These are phyloP conservation scores for Pelvicachromis taeniatus DNA, from an alignment of 2,113 vertebrate species.

Conservation along the genomic window DNA sequence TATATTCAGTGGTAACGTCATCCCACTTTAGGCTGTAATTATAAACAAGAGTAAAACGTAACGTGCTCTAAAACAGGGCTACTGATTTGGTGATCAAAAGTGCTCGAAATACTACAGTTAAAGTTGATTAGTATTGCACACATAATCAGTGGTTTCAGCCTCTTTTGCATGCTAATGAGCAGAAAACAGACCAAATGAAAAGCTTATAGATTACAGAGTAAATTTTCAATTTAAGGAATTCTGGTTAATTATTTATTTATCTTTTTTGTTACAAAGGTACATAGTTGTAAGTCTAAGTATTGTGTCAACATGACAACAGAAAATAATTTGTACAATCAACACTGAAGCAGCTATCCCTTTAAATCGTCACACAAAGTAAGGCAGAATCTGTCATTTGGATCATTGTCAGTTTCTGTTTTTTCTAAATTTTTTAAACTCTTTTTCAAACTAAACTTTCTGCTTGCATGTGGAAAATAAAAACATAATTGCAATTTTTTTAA, in stretches of 20 bases:
- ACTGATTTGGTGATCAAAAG: neutral
- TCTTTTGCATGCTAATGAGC: neutral
- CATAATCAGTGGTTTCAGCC: neutral
- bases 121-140: neutral
- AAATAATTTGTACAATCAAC: neutral
- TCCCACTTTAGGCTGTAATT: neutral
- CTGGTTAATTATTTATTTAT: neutral
- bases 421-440: neutral
- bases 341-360: slow-evolving; percentile 44
- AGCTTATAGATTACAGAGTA: neutral
- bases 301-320: neutral
- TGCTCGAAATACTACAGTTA: neutral
- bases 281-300: neutral
- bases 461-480: slow-evolving; percentile 17
- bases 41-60: neutral
- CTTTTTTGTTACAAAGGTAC: neutral
- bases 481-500: neutral
- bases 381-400: neutral
- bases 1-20: neutral
- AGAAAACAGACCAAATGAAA: neutral
- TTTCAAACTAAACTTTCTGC: slow-evolving; percentile 31
- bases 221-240: neutral
- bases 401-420: neutral
- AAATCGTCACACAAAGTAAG: slow-evolving; percentile 2
- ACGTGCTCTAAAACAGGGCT: neutral